phyloP scores from a whole-genome alignment of 2,113 vertebrate species.

The Mormoops blainvillei region DNA sequence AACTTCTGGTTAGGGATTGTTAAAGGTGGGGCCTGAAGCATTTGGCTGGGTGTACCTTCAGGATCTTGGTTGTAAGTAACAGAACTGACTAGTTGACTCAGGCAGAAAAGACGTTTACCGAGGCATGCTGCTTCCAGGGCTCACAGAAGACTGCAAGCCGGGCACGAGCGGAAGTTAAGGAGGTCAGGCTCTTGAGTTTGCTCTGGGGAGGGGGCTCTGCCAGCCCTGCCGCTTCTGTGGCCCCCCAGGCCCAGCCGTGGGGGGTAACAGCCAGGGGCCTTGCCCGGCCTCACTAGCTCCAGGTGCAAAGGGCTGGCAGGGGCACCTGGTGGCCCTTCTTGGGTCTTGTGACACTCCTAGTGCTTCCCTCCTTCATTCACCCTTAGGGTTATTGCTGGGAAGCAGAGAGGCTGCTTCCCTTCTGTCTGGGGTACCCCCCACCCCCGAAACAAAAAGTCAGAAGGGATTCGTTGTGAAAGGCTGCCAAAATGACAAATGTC shows the following conservation, averaged over 20 bases:
- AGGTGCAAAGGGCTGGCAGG: fast-evolving
- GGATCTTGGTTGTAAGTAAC: not conserved
- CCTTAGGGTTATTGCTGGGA: no score
- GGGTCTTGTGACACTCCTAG: not conserved
- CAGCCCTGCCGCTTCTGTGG: not conserved
- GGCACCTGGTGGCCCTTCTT: not conserved
- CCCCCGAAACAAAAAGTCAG: not conserved
- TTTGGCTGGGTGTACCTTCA: not conserved
- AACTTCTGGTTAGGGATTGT: not conserved
- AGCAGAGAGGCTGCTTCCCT: not conserved
- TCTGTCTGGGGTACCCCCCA: not conserved
- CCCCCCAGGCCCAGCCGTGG: not conserved
- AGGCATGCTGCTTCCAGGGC: not conserved
- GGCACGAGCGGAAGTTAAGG: not conserved
- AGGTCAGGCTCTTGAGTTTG: no score
- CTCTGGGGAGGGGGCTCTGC: not conserved
- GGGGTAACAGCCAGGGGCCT: not conserved
- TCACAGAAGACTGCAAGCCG: not conserved
- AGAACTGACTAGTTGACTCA: not conserved
- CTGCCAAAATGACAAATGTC: not conserved
- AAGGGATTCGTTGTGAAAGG: not conserved
- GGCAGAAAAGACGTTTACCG: not conserved
- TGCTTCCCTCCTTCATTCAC: not conserved
- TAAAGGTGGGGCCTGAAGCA: not conserved
- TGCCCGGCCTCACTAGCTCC: not conserved